Evolutionary conservation across 1,140 invertebrate species (phyloP), one percentile per base, ranked within the genome.

Genomic region (Potamilus streckersoni): DNA sequence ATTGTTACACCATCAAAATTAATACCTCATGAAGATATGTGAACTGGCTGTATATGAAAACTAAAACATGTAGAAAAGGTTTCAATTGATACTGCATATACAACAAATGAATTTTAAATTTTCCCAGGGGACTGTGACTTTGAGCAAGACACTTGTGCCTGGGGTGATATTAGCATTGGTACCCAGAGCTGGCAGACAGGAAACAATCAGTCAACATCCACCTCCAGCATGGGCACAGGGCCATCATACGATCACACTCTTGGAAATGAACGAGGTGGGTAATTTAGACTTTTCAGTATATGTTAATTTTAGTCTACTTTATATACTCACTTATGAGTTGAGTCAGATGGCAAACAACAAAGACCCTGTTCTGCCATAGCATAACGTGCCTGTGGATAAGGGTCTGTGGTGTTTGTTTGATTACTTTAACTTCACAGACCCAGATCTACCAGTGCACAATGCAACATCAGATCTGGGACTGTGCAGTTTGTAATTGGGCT

Each of bases 181-280:
- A 73, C 79, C 19, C 85, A 84, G 78, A 77, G 83, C 55, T 89
- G 87, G 87, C 56, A 61, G 20, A 75, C 80, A 60, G 79, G 80
- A 57, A 74, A 69, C 16, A 85, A 87, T n/a, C 60, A 62, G 6
- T 82, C 83, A 17, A 69, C 79, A 4, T 75, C 80, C 2, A 13
- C 62, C 5, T 66, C 68, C 12, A 84, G 79, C 49, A 72, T 77
- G 75, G 70, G 69, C 27, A 16, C 38, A 20, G 86, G 87, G 69
- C 85, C 87, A 19, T 16, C 38, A 23, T 79, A 79, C 74, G 88
- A 89, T 73, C 87, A 89, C 75, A 89, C 87, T 2, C 70, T 82
- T 23, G 84, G 83, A 49, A 86, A 77, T 31, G 17, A 62, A 13
- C 69, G 60, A 79, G 86, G 86, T 82, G 76, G 70, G 59, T 59